phyloP scores from a whole-genome alignment of 2,113 vertebrate genomes.

The Mesoclemmys tuberculata region DNA sequence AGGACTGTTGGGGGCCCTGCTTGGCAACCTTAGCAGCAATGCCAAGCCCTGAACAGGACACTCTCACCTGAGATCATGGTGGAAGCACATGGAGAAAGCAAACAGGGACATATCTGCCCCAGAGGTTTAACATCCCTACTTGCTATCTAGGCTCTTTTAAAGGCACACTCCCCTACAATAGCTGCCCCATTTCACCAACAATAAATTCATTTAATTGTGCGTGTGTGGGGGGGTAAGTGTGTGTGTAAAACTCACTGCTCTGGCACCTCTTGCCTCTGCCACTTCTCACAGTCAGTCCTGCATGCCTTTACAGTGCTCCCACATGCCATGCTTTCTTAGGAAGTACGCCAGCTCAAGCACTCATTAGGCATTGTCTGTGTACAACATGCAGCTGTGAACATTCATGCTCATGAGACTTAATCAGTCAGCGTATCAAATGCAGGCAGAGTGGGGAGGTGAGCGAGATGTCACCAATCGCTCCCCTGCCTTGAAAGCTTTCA shows the following conservation, averaged over 20 bases:
- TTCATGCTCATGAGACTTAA: not conserved
- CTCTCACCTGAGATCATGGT: accelerated
- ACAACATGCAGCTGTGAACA: slow-evolving; percentile 42
- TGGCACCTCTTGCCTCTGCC: slow-evolving; percentile 23
- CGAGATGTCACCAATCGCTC: not conserved
- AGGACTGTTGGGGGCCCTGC: too few species aligned
- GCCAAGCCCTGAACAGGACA: accelerated
- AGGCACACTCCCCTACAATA: accelerated
- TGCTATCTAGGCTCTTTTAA: accelerated
- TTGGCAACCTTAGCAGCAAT: accelerated
- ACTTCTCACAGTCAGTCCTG: slow-evolving; percentile 55
- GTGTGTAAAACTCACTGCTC: slow-evolving; percentile 9
- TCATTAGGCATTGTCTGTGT: slow-evolving; percentile 51
- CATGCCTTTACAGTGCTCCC: slow-evolving; percentile 40
- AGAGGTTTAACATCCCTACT: not conserved
- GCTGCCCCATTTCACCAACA: accelerated
- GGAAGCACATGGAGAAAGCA: not conserved
- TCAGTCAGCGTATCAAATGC: not conserved
- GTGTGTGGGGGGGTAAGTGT: not conserved
- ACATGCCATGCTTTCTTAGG: slow-evolving; percentile 65
- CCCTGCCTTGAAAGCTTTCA: slow-evolving; percentile 17
- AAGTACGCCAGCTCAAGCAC: slow-evolving; percentile 45
- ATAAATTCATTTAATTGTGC: not conserved
- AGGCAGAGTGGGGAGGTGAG: not conserved
- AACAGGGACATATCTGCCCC: not conserved